Percentiles rank a stretch among this genome's conserved stretches.
Evolutionary conservation across 2,113 vertebrate genomes (phyloP).

Genomic region (Sebastes schlegelii): DNA sequence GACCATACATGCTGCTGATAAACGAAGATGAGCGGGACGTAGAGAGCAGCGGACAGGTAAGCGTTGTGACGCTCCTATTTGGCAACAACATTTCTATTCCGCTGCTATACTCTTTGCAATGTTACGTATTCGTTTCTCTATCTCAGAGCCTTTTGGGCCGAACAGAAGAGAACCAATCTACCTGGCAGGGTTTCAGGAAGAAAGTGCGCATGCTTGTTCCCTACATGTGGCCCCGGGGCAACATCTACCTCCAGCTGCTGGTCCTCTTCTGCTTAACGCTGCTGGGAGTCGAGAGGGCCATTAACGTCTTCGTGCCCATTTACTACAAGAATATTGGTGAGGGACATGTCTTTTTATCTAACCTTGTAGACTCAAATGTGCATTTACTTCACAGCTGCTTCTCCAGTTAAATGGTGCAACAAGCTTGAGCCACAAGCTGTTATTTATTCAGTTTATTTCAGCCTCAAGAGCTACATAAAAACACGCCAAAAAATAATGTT

Average conservation of each 20-base stretch:
- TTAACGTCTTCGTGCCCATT: conserved; percentile 96
- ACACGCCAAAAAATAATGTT: background rate
- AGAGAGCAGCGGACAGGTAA: conserved; percentile 86
- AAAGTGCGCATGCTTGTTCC: conserved; percentile 90
- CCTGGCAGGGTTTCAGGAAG: conserved; percentile 89
- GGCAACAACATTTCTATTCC: background rate
- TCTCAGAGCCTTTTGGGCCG: conserved; percentile 79
- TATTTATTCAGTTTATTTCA: background rate
- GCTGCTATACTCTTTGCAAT: background rate
- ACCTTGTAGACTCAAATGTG: background rate
- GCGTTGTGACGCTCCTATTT: background rate
- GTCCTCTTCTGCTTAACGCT: conserved; percentile 91
- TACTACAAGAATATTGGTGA: conserved; percentile 95
- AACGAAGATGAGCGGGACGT: conserved; percentile 92
- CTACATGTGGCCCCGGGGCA: conserved; percentile 93
- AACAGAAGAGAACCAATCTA: conserved; percentile 78
- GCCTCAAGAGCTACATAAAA: background rate
- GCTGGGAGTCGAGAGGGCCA: conserved; percentile 89
- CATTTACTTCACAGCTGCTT: background rate
- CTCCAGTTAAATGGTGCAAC: background rate
- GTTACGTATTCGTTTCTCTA: background rate
- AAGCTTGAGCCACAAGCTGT: no score
- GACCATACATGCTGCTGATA: conserved; percentile 90
- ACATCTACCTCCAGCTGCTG: conserved; percentile 86
- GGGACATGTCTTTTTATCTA: background rate